Evolutionary conservation across 2,888 invertebrate genomes (phyloP), one percentile per base, ranked within the genome.

Genomic region (Meteorus cinctellus): DNA sequence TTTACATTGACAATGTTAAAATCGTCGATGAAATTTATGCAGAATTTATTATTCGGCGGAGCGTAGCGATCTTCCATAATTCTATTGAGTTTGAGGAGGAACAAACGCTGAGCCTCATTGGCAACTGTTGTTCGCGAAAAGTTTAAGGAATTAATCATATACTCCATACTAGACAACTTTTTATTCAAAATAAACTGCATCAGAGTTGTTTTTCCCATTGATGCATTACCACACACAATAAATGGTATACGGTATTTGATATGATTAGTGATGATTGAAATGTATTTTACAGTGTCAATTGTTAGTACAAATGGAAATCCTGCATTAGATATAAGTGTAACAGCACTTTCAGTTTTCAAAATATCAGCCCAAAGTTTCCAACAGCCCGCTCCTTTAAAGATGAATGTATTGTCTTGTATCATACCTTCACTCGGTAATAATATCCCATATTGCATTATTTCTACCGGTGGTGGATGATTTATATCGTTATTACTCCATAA

Each of bases 1-100:
- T 55, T 51, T 10, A 8, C 34, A 4, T 1, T 24, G 10, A 27
- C 63, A 89, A 92, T 90, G 85, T 93, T 92, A 80, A 94, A 85
- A 85, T 94, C 94, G 83, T 94, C 94, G 29, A 94, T 90, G 83
- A 94, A 94, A 77, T 94, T 91, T 10, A 94, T 87, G 72, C 92
- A 92, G 69, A 90, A 90, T 83, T 92, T 92, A 4, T 91, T 91
- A 78, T 89, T 87, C 5, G 91, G 90, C 1, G 93, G 92, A 0
- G 92, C 92, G 83, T 91, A 94, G n/a, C 91, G 87, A 4, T 92
- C 92, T 79, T 90, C 90, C 75, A 91, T 90, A 29, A 87, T 87
- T 85, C 91, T 92, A 67, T 90, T 90, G 75, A 92, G 86, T 83
- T 91, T 91, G 2, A 90, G 90, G 14, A 92, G 82, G 65, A 92